Conservation (phyloP, 2,797 vertebrate genomes). For the Schizopygopsis malacanthus region DNA sequence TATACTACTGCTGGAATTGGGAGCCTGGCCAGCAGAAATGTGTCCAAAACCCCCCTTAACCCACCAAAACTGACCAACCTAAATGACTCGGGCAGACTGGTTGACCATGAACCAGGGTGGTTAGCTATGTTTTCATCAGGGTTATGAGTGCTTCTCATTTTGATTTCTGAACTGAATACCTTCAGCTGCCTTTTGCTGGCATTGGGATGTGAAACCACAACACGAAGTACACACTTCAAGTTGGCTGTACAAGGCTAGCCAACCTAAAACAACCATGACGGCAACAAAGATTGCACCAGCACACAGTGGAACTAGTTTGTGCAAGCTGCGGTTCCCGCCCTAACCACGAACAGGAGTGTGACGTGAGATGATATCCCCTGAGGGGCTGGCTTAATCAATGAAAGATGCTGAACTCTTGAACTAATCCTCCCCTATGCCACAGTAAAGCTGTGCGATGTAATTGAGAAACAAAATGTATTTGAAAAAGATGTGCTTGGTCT, state of each 20-base stretch:
- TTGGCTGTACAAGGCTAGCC: constrained; percentile 2
- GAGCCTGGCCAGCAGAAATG: neutral
- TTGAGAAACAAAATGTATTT: constrained; percentile 49
- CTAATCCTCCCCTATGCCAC: constrained; percentile 73
- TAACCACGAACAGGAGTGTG: constrained; percentile 45
- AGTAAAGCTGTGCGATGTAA: constrained; percentile 63
- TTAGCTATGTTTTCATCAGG: constrained; percentile 7
- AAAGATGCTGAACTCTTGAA: constrained; percentile 61
- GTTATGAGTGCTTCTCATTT: constrained; percentile 3
- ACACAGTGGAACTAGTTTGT: constrained; percentile 18
- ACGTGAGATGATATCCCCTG: constrained; percentile 23
- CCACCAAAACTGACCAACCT: neutral
- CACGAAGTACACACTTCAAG: constrained; percentile 10
- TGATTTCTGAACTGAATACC: neutral
- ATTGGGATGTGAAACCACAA: constrained; percentile 11
- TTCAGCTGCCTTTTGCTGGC: constrained; percentile 6
- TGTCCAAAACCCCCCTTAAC: neutral
- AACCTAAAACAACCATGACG: constrained; percentile 1
- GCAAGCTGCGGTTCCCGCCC: constrained; percentile 36
- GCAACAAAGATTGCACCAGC: constrained; percentile 20
- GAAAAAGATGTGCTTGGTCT: constrained; percentile 70
- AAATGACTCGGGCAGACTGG: neutral
- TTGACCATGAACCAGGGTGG: constrained; percentile 16
- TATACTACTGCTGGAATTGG: neutral
- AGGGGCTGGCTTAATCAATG: constrained; percentile 61